Conservation (phyloP, 2,113 vertebrate genomes). For the Willisornis vidua region DNA sequence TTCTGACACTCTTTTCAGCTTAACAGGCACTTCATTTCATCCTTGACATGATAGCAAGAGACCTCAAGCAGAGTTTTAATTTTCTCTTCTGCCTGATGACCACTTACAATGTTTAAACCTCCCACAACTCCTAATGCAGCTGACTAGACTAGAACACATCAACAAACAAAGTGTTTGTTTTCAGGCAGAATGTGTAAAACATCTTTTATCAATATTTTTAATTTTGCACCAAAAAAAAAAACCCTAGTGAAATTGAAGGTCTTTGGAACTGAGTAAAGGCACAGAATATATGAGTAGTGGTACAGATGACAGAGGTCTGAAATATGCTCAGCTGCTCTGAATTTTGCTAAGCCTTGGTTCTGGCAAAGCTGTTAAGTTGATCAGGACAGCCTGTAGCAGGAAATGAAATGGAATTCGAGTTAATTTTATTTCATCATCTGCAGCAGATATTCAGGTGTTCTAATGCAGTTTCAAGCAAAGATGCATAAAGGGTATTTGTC, state of each 20-base stretch:
- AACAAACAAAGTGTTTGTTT: neutral
- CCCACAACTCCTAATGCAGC: neutral
- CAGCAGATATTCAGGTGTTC: conserved; percentile 33
- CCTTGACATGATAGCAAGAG: neutral
- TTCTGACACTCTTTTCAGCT: neutral
- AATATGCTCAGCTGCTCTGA: neutral
- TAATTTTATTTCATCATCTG: conserved; percentile 53
- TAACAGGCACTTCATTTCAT: neutral
- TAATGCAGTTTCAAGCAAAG: conserved; percentile 31
- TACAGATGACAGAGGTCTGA: neutral
- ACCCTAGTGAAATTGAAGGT: neutral
- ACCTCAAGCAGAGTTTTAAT: conserved; percentile 27
- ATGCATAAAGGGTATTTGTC: conserved; percentile 11
- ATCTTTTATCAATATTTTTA: neutral
- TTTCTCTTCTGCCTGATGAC: neutral
- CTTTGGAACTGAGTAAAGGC: conserved; percentile 9
- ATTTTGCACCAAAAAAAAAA: neutral
- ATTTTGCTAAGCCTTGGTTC: conserved; percentile 19
- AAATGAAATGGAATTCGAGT: conserved; percentile 25
- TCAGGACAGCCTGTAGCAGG: neutral
- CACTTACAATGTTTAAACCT: neutral
- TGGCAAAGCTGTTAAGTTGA: neutral
- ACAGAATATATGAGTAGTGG: neutral
- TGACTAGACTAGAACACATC: neutral
- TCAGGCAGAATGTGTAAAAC: neutral